Conservation (phyloP, 2,888 invertebrate species). For the Zaprionus obscuricornis region DNA sequence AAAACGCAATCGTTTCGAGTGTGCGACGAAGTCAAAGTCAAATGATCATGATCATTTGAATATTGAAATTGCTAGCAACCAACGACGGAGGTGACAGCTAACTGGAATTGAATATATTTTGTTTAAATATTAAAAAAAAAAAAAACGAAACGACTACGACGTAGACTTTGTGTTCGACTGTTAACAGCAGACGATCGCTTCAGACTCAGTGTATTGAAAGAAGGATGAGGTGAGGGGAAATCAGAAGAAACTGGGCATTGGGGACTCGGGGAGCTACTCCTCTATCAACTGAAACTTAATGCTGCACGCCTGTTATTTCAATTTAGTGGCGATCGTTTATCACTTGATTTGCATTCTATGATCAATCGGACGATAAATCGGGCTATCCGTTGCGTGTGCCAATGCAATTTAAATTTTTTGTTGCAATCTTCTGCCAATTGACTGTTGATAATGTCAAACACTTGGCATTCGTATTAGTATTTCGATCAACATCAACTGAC, state of each 20-base stretch:
- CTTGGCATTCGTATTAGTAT: conserved; percentile 52
- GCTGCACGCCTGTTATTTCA: conserved; percentile 80
- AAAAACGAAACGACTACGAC: conserved; percentile 15
- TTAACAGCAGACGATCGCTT: conserved; percentile 59
- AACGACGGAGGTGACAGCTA: conserved; percentile 31
- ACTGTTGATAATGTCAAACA: conserved; percentile 65
- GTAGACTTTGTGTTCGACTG: conserved; percentile 24
- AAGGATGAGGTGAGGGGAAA: neutral
- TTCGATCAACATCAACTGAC: conserved; percentile 27
- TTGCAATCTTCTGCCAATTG: conserved; percentile 43
- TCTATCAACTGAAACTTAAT: conserved; percentile 47
- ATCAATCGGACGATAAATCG: conserved; percentile 41
- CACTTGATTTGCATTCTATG: conserved; percentile 75
- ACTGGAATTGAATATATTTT: conserved; percentile 73
- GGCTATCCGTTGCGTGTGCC: neutral
- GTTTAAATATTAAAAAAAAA: conserved; percentile 58
- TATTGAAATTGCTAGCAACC: conserved; percentile 60
- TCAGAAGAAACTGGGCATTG: conserved; percentile 33
- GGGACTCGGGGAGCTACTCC: conserved; percentile 46
- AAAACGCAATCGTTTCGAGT: conserved; percentile 27
- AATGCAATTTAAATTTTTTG: conserved; percentile 19
- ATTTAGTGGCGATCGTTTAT: conserved; percentile 79
- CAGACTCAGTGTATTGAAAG: conserved; percentile 21
- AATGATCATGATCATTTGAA: conserved; percentile 70
- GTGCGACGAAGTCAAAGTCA: conserved; percentile 40